Evolutionary conservation across 2,797 vertebrate species (phyloP).

Genomic region (Sebastes vulpes): DNA sequence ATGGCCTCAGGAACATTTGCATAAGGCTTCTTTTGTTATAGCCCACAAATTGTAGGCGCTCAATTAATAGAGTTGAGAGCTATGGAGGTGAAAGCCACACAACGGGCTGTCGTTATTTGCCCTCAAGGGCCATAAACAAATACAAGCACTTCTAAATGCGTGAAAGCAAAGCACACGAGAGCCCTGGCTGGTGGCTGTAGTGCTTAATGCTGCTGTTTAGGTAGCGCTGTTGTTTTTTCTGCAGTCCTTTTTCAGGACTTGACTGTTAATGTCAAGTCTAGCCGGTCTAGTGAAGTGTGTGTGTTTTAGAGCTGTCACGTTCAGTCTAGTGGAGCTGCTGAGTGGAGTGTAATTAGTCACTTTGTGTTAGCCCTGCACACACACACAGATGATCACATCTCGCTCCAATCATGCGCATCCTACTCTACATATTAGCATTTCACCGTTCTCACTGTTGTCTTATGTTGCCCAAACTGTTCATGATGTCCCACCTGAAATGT

Average conservation of each 20-base stretch:
- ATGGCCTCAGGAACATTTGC: constrained; percentile 20
- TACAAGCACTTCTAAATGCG: constrained; percentile 7
- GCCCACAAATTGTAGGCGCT: neutral
- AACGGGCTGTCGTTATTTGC: constrained; percentile 31
- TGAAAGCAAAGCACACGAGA: constrained; percentile 17
- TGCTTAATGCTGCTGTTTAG: neutral
- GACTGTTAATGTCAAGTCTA: constrained; percentile 26
- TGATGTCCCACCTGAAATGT: neutral
- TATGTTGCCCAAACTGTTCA: neutral
- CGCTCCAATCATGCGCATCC: neutral
- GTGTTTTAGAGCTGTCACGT: constrained; percentile 32
- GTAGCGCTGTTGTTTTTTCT: neutral
- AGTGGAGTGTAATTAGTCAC: constrained; percentile 38
- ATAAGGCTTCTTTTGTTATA: constrained; percentile 27
- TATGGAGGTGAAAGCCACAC: neutral
- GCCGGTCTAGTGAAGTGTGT: constrained; percentile 32
- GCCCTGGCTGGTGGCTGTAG: neutral
- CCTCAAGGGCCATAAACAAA: constrained; percentile 51
- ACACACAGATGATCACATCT: constrained; percentile 1
- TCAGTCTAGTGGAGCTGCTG: constrained; percentile 16
- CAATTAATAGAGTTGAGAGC: constrained; percentile 2
- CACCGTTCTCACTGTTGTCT: neutral
- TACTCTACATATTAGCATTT: neutral
- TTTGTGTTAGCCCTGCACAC: constrained; percentile 2
- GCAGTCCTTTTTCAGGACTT: constrained; percentile 33